Conservation (phyloP, 1,140 invertebrate species). For the Ostrea denselamellosa region DNA sequence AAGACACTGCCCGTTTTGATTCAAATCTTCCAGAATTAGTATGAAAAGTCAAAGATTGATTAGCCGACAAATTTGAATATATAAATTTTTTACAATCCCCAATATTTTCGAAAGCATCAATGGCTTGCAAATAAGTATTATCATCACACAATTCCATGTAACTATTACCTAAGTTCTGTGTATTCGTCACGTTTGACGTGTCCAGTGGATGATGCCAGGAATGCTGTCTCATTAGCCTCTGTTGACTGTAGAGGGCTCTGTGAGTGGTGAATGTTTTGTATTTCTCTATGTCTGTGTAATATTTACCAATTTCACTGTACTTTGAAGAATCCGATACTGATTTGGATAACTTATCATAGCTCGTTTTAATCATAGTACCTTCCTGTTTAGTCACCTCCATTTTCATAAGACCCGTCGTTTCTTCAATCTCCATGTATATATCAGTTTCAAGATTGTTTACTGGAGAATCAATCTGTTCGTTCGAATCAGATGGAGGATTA, state of each 20-base stretch:
- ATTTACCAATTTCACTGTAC: conserved; percentile 10
- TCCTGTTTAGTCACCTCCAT: neutral
- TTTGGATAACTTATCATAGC: conserved; percentile 1
- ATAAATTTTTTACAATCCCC: neutral
- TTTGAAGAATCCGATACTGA: neutral
- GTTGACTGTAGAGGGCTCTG: neutral
- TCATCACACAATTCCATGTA: neutral
- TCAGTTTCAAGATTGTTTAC: neutral
- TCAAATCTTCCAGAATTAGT: neutral
- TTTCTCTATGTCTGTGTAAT: conserved; percentile 28
- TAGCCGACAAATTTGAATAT: neutral
- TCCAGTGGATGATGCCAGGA: conserved; percentile 2
- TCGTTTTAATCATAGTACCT: neutral
- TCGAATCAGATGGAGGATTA: neutral
- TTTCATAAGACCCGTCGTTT: neutral
- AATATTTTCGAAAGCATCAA: conserved; percentile 3
- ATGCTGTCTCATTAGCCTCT: neutral
- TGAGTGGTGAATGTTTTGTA: neutral
- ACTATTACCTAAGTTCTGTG: neutral
- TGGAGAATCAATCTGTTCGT: neutral
- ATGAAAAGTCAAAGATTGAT: neutral
- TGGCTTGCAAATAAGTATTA: neutral
- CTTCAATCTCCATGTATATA: conserved; percentile 19
- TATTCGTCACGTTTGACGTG: neutral
- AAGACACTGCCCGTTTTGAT: neutral